Percentiles rank a stretch among this genome's conserved stretches.
phyloP scores from a whole-genome alignment of 92 coral and sea anemone genomes.

The Palythoa grandiflora region DNA sequence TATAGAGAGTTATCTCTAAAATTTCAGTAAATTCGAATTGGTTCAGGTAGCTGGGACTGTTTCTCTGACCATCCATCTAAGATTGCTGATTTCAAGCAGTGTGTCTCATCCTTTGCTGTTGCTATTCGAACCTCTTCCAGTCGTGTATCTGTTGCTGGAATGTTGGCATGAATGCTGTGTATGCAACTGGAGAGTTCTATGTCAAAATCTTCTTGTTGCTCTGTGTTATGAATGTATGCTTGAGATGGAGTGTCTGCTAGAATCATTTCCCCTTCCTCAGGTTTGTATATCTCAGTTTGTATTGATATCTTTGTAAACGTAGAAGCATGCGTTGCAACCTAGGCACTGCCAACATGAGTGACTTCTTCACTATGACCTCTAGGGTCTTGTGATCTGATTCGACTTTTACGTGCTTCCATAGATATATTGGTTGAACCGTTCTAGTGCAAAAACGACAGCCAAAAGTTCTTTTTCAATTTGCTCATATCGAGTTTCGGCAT shows the following conservation, averaged over 20 bases:
- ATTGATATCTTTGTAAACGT: no score
- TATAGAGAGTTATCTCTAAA: conserved; percentile 23
- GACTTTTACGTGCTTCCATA: no score
- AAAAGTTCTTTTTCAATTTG: no score
- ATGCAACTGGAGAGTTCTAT: background rate
- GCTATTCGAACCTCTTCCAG: conserved; percentile 8
- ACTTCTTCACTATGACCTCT: no score
- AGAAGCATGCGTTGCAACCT: no score
- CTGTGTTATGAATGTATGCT: background rate
- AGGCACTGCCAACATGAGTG: no score
- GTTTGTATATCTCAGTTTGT: no score
- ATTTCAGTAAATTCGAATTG: conserved; percentile 16
- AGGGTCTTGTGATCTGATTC: no score
- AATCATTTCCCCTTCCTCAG: no score
- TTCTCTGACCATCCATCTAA: conserved; percentile 10
- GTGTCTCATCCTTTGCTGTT: conserved; percentile 20
- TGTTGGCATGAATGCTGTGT: background rate
- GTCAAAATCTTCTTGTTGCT: background rate
- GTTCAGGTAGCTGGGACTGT: background rate
- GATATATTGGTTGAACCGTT: no score
- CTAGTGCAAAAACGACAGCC: no score
- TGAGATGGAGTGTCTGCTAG: background rate
- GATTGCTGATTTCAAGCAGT: conserved; percentile 29
- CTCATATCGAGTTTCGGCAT: no score
- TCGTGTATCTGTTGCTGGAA: background rate